Percentiles rank a stretch among this genome's conserved stretches.
phyloP scores from a whole-genome alignment of 92 coral and sea anemone species.

The Meandrina meandrites region DNA sequence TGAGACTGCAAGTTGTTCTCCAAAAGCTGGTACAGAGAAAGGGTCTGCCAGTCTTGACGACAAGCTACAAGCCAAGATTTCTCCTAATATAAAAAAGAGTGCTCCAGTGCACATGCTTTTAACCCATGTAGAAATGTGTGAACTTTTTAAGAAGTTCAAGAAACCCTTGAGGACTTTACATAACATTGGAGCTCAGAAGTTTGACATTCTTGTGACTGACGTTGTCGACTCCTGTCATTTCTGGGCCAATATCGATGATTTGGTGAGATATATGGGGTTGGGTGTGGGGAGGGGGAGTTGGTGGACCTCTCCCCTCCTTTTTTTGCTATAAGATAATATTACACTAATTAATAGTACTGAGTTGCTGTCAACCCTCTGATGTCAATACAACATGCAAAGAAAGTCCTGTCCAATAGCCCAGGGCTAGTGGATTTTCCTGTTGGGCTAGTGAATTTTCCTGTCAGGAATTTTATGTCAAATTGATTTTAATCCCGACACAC shows the following conservation, averaged over 20 bases:
- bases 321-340: too few relatives aligned
- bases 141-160: slow-evolving; percentile 6
- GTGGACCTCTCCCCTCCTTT: too few relatives aligned
- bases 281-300: neutral
- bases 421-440: too few relatives aligned
- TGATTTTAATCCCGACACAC: too few relatives aligned
- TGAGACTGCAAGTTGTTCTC: neutral
- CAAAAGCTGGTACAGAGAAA: neutral
- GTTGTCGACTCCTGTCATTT: slow-evolving; percentile 82
- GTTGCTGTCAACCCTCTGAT: too few relatives aligned
- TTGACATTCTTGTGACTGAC: slow-evolving; percentile 83
- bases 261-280: slow-evolving; percentile 61
- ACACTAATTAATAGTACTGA: too few relatives aligned
- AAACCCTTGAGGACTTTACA: slow-evolving; percentile 13
- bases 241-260: slow-evolving; percentile 84
- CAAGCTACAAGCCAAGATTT: neutral
- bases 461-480: too few relatives aligned
- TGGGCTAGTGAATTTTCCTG: too few relatives aligned
- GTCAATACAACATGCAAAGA: too few relatives aligned
- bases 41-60: neutral
- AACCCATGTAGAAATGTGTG: slow-evolving; percentile 16
- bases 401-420: too few relatives aligned
- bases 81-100: slow-evolving; percentile 4
- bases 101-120: slow-evolving; percentile 11
- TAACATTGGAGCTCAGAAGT: slow-evolving; percentile 45